These are phyloP conservation scores for Ferrisia virgata DNA, from an alignment of 2,888 invertebrate species.

Conservation along the genomic window DNA sequence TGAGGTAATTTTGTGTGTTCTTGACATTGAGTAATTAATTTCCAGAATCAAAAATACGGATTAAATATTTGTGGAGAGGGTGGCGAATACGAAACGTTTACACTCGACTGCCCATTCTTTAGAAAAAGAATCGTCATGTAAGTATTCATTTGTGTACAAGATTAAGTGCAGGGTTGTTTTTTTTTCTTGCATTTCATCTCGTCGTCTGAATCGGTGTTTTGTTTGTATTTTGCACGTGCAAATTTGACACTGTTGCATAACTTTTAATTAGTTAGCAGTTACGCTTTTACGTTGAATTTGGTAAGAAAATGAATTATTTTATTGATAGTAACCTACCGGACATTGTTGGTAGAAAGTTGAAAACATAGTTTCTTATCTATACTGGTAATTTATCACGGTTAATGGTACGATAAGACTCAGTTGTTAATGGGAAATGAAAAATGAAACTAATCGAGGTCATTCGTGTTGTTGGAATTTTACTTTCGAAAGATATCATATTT, in stretches of 20 bases:
- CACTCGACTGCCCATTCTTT: conserved; percentile 94
- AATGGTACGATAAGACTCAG: background rate
- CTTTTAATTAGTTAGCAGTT: background rate
- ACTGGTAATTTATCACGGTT: background rate
- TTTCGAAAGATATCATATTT: background rate
- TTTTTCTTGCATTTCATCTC: background rate
- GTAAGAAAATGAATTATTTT: background rate
- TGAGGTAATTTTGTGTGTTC: conserved; percentile 47
- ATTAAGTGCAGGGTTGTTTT: background rate
- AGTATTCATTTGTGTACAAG: conserved; percentile 56
- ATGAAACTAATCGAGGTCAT: background rate
- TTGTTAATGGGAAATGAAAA: background rate
- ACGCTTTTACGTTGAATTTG: background rate
- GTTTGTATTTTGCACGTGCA: background rate
- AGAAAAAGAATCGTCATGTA: conserved; percentile 84
- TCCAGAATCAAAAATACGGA: conserved; percentile 82
- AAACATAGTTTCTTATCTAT: background rate
- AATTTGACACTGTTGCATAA: background rate
- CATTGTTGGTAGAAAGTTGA: background rate
- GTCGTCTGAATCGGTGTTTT: background rate
- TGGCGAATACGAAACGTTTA: conserved; percentile 98
- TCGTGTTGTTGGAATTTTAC: background rate
- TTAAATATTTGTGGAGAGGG: conserved; percentile 97
- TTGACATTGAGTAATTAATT: conserved; percentile 51
- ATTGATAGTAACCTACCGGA: background rate